phyloP scores from a whole-genome alignment of 2,888 invertebrate genomes.

The Carcina quercana region DNA sequence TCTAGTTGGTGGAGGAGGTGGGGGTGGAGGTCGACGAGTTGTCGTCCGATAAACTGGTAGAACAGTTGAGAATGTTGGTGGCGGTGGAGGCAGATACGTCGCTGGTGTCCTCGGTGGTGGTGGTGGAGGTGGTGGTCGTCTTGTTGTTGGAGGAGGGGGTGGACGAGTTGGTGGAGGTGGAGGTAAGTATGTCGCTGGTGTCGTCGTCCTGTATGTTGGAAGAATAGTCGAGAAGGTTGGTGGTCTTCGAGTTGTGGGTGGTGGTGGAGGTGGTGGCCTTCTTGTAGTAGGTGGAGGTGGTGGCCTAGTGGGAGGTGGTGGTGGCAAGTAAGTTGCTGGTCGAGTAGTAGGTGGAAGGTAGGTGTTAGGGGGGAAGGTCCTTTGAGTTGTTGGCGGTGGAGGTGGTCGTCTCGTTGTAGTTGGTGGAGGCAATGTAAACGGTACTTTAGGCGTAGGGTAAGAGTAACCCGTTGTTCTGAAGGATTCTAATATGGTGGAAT shows the following conservation, averaged over 20 bases:
- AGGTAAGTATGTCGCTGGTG: slow-evolving; percentile 7
- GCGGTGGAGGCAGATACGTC: too few species aligned
- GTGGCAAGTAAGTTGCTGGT: slow-evolving; percentile 14
- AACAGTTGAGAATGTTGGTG: slow-evolving; percentile 4
- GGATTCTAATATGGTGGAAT: slow-evolving; percentile 6
- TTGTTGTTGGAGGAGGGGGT: slow-evolving; percentile 10
- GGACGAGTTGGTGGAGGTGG: slow-evolving; percentile 9
- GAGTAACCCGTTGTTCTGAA: slow-evolving; percentile 12
- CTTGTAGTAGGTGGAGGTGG: slow-evolving; percentile 21
- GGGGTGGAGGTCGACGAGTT: slow-evolving; percentile 13
- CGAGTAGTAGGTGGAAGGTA: slow-evolving; percentile 17
- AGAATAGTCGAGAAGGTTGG: slow-evolving; percentile 17
- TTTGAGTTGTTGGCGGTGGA: slow-evolving; percentile 16
- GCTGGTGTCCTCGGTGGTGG: slow-evolving; percentile 8
- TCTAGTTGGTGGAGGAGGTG: slow-evolving; percentile 17
- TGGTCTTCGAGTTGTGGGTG: slow-evolving; percentile 9
- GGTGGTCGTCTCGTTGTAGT: slow-evolving; percentile 14
- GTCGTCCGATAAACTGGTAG: not conserved
- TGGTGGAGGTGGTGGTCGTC: slow-evolving; percentile 11
- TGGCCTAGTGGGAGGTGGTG: slow-evolving; percentile 13
- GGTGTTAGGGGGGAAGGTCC: slow-evolving; percentile 10
- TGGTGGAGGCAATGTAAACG: slow-evolving; percentile 17
- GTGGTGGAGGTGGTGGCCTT: slow-evolving; percentile 16
- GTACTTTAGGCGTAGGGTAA: slow-evolving; percentile 10
- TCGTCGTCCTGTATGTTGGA: slow-evolving; percentile 5